Conservation (phyloP, 2,113 vertebrate species). For the Xiphophorus maculatus region DNA sequence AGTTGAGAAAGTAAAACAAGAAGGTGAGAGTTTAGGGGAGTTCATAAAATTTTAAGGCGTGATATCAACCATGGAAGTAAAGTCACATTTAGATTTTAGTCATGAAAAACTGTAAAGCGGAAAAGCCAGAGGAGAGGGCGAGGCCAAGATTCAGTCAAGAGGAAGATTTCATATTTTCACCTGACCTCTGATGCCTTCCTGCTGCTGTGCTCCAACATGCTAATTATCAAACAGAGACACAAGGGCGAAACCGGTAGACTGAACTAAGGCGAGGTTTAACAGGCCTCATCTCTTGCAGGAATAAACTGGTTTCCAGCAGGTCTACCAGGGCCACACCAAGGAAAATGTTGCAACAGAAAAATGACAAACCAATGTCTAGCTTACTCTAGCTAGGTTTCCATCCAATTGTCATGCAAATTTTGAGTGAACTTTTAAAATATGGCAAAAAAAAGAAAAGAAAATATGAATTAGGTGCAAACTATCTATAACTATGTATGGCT, state of each 20-base stretch:
- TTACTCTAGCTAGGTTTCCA: not conserved
- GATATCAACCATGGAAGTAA: not conserved
- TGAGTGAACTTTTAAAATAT: too few species aligned
- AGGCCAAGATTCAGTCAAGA: not conserved
- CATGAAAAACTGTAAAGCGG: not conserved
- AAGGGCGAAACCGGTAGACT: not conserved
- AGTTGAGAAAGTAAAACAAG: not conserved
- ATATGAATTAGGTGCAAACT: too few species aligned
- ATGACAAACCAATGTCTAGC: not conserved
- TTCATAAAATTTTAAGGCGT: not conserved
- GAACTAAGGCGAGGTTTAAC: conserved; percentile 2
- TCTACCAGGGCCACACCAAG: not conserved
- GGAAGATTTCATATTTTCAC: not conserved
- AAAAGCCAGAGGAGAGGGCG: not conserved
- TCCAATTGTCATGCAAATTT: too few species aligned
- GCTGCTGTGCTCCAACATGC: not conserved
- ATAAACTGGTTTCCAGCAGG: not conserved
- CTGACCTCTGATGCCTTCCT: not conserved
- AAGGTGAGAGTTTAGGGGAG: not conserved
- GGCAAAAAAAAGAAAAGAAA: too few species aligned
- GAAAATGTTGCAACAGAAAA: not conserved
- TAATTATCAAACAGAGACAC: conserved; percentile 6
- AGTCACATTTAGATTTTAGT: not conserved
- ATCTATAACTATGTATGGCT: too few species aligned
- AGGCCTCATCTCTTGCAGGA: not conserved